Evolutionary conservation across 2,888 invertebrate genomes (phyloP), one percentile per base, ranked within the genome.

Genomic region (Automeris io): DNA sequence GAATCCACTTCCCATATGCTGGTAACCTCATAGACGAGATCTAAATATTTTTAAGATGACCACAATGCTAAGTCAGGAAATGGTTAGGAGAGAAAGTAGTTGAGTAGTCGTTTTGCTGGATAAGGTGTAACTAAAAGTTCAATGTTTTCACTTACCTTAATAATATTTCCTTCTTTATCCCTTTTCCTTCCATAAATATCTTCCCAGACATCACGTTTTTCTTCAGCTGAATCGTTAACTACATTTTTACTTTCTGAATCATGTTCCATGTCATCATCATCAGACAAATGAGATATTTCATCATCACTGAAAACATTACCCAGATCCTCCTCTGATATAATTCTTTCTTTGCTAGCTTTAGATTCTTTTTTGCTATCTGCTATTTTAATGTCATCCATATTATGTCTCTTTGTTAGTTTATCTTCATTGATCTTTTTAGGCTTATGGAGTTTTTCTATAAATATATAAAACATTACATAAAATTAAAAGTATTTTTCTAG

Each of bases 141-240:
- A 29, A 22, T 22, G 1, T 6, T 9, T 21, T 7, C n/a, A 25
- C 26, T 29, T 71, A 91, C 91, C 58, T 87, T 80, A 31, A 97
- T 79, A 48, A 97, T 69, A 65, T 93, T 92, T 2, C 98, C 98
- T 51, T 93, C 88, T 57, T 91, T 91, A 63, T 94, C 93, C 50
- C 95, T 88, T 51, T 92, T 89, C 42, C 97, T 88, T 0, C 98
- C 98, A 77, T 98, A 98, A 66, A 98, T 98, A 81, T 98, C 98
- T 86, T 98, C 96, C 92, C 93, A 93, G 2, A 75, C 61, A 61
- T 83, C 81, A 42, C 77, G 80, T 43, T 75, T 74, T 43, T 61
- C 73, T 46, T 63, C 43, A 19, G 54, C 45, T 31, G 43, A 42
- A 35, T 43, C 46, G 18, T 47, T 42, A 41, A 60, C 51, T 57